Base-by-base conservation (phyloP, 2,113 vertebrate species). In the Hystrix brachyura region DNA sequence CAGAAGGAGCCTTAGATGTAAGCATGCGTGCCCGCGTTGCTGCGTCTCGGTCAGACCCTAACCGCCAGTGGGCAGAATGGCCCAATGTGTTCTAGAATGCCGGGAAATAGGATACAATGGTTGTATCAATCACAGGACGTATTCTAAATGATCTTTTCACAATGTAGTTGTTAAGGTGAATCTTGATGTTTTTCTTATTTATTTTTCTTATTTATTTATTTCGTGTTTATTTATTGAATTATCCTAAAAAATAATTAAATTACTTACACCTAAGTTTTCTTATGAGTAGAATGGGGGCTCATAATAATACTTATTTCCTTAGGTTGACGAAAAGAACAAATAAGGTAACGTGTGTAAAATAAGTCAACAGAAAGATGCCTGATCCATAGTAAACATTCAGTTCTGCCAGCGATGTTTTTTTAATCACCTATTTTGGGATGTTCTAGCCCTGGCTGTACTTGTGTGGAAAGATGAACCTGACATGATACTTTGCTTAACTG, bases 121-220 rank as follows among this genome's bases (percentile, higher is more conserved):
- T 83, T 48, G 71, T 59, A 80, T 55, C 53, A 71, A 53, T 32
- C 48, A 60, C 2, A 64, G 3, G 21, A 51, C 48, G 53, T 2
- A 53, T 46, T 88, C 25, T 84, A 38, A 90, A 34, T 91, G 59
- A 38, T 32, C 23, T 53, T 80, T 96, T 84, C 67, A 48, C 34
- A 90, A 18, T 13, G 8, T 71, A 59, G 8, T 11, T 29, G 0
- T 94, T 89, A 25, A 62, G 6, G 84, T 57, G 5, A 60, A 34
- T 69, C 9, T 12, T 55, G 10, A 7, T 51, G 59, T 76, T n/a
- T 17, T 21, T 76, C 51, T 34, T 46, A 25, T 12, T 60, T 38
- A 38, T 38, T 38, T 38, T 38, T 38, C 38, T 38, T 38, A 38
- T 38, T 38, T 38, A 38, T 38, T 38, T 38, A 38, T 23, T 64